phyloP scores from a whole-genome alignment of 2,797 vertebrate species.

The Apogon hyalosoma region DNA sequence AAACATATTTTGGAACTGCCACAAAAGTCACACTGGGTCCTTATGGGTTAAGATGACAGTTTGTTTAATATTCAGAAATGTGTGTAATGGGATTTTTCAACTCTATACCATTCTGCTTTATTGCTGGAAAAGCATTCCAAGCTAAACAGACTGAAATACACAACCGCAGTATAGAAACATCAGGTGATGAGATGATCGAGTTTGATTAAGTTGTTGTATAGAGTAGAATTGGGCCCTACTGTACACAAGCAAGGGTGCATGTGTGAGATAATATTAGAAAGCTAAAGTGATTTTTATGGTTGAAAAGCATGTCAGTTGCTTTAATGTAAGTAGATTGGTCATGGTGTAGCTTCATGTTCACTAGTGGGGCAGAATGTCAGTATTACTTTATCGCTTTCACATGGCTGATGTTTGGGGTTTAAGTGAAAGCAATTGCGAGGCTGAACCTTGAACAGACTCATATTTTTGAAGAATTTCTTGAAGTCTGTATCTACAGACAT shows the following conservation, averaged over 20 bases:
- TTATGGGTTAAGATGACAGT: too few relatives aligned
- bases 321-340: slow-evolving; percentile 36
- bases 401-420: background rate
- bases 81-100: background rate
- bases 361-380: background rate
- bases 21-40: too few relatives aligned
- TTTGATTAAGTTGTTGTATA: background rate
- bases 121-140: background rate
- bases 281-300: slow-evolving; percentile 43
- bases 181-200: background rate
- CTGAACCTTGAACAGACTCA: background rate
- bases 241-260: slow-evolving; percentile 3
- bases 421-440: background rate
- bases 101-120: background rate
- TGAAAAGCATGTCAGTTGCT: slow-evolving; percentile 21
- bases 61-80: background rate
- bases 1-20: too few relatives aligned
- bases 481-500: slow-evolving; percentile 1
- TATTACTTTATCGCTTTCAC: background rate
- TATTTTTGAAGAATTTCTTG: background rate
- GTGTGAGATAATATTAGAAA: slow-evolving; percentile 12
- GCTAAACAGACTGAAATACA: background rate
- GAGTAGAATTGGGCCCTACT: background rate
- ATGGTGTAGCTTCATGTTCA: slow-evolving; percentile 29
- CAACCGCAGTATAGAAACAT: background rate